Base-by-base conservation (phyloP, 1,140 invertebrate genomes). In the Plutomurus gul region DNA sequence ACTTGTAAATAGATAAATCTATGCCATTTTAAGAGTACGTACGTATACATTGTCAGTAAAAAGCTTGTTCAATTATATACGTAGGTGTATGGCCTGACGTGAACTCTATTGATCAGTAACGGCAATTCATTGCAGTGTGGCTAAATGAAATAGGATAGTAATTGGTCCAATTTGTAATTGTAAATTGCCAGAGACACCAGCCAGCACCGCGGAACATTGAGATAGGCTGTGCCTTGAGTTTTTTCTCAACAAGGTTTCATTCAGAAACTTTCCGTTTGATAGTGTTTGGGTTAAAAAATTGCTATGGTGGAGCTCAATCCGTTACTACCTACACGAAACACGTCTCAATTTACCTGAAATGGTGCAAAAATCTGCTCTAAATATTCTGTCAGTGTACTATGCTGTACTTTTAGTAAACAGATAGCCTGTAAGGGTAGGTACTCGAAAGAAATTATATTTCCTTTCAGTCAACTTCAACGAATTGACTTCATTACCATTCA, bases 111-210 rank as follows among this genome's bases (percentile, higher is more conserved):
- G 27, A 25, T 33, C 30, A 65, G 56, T 65, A 65, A 65, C 56
- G 25, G 56, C 36, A 65, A 65, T 25, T 65, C 56, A 65, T 65
- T 65, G 56, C 56, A 65, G 56, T 30, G 56, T 65, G 16, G 30
- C 56, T 65, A 65, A 65, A 33, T 16, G 30, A 65, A 65, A n/a
- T n/a, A n/a, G n/a, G n/a, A n/a, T n/a, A n/a, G 27, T 25, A 65
- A 65, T 65, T 65, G 56, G 56, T 65, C 36, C 11, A 36, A 65
- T 65, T 65, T 65, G 36, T 30, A 65, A n/a, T n/a, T n/a, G n/a
- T n/a, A 65, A 65, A 51, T 51, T 51, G 25, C 47, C 20, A 22
- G 47, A 18, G 20, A 20, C 25, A 51, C 25, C 47, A 22, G 25
- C 20, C 47, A 56, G 51, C 27, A 56, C 10, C 39, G n/a, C n/a